Evolutionary conservation across 92 coral and sea anemone genomes (phyloP).

Genomic region (Zoanthus sansibaricus): DNA sequence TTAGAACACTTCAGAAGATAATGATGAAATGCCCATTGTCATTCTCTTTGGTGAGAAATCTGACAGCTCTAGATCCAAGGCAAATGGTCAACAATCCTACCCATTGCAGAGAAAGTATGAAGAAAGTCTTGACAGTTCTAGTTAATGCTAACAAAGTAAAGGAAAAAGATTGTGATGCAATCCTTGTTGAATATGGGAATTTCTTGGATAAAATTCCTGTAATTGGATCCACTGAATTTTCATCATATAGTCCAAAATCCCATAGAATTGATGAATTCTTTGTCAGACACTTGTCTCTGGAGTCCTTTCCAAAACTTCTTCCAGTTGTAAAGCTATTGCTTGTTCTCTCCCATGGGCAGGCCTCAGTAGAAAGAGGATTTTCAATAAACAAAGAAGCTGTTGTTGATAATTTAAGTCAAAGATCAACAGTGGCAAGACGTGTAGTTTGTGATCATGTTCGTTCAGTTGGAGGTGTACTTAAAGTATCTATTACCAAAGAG

Average conservation of each 20-base stretch:
- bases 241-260: slow-evolving; percentile 1
- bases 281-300: slow-evolving; percentile 3
- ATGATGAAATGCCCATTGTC: slow-evolving; percentile 43
- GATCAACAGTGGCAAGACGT: slow-evolving; percentile 13
- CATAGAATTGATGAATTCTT: slow-evolving; percentile 2
- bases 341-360: slow-evolving; percentile 50
- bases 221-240: slow-evolving; percentile 3
- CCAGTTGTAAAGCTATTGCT: slow-evolving; percentile 38
- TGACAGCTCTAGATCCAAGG: slow-evolving; percentile 16
- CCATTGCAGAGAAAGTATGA: slow-evolving; percentile 12
- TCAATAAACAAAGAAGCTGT: slow-evolving; percentile 31
- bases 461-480: slow-evolving; percentile 35
- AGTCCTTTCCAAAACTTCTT: slow-evolving; percentile 4
- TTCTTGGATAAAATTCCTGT: slow-evolving; percentile 3
- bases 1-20: slow-evolving; percentile 41
- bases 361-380: slow-evolving; percentile 42
- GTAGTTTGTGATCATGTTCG: slow-evolving; percentile 36
- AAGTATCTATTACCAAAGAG: slow-evolving; percentile 36
- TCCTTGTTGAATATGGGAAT: slow-evolving; percentile 12
- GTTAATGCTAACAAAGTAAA: slow-evolving; percentile 11
- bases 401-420: slow-evolving; percentile 24
- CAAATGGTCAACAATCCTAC: slow-evolving; percentile 12
- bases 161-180: slow-evolving; percentile 14
- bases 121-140: slow-evolving; percentile 31
- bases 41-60: slow-evolving; percentile 43